Percentiles rank a stretch among this genome's conserved stretches.
Evolutionary conservation across 2,888 invertebrate species (phyloP).

Genomic region (Flexamia atlantica): DNA sequence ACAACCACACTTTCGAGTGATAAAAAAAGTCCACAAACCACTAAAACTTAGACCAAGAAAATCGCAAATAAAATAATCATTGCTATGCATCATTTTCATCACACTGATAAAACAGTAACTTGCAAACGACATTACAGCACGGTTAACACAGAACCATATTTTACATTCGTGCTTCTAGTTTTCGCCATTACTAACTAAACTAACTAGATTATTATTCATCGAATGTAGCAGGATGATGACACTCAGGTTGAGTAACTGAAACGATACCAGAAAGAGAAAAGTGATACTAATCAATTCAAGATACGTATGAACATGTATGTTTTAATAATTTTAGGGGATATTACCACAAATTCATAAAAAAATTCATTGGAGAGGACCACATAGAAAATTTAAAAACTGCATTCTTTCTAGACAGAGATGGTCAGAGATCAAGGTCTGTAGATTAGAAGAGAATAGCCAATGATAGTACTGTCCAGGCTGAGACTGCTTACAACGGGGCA

Average conservation of each 20-base stretch:
- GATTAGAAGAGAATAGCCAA: too few relatives aligned
- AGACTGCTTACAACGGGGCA: too few relatives aligned
- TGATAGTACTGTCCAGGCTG: too few relatives aligned
- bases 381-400: too few relatives aligned
- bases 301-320: too few relatives aligned
- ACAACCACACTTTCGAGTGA: constrained; percentile 12
- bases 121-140: constrained; percentile 16
- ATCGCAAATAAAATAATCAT: constrained; percentile 20
- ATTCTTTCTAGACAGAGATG: too few relatives aligned
- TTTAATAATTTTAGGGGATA: too few relatives aligned
- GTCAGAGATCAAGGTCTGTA: too few relatives aligned
- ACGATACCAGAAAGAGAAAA: background rate
- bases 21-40: constrained; percentile 34
- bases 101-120: constrained; percentile 44
- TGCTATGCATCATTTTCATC: constrained; percentile 42
- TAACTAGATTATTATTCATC: background rate
- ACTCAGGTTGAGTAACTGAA: constrained; percentile 33
- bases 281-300: too few relatives aligned
- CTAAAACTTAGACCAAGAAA: constrained; percentile 38
- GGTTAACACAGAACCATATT: background rate
- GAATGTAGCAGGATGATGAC: constrained; percentile 24
- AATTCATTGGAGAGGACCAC: too few relatives aligned
- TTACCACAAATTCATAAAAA: too few relatives aligned
- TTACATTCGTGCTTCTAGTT: background rate
- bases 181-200: constrained; percentile 26